Base-by-base conservation (phyloP, 2,888 invertebrate species). In the Myopa tessellatipennis region DNA sequence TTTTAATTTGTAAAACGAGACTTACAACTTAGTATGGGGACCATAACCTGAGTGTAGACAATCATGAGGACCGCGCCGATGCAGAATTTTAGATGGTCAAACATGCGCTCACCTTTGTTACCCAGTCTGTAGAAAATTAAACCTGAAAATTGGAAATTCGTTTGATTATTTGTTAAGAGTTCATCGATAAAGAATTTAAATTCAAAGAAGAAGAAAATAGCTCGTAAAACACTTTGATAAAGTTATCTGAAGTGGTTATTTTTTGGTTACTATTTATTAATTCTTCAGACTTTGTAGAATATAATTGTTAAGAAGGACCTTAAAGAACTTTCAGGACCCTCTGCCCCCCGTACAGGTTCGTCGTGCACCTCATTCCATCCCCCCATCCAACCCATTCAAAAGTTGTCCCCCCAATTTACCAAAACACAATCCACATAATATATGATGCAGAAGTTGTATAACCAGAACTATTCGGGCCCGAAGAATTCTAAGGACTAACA, bases 41-140 rank as follows among this genome's bases (percentile, higher is more conserved):
- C 92, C 92, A 93, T 93, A 40, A 92, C 91, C 84, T 93, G 93
- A 0, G 93, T 93, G 83, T 93, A 93, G 0, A 92, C 90, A 83
- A 93, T 92, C 89, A 93, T 93, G 75, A 93, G 90, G 26, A 93
- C 90, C 18, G 92, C 89, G 0, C 92, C 93, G 70, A 93, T 92
- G 83, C 93, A 93, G 85, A 92, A 90, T 85, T 93, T 93, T 79
- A 93, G 89, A 83, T 93, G 93, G 83, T 92, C 92, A 85, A 93
- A 93, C 92, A 93, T 93, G 82, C 93, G 91, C 0, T 90, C 88
- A 36, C 93, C 93, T 78, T 93, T 92, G 83, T 92, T 92, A 3
- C 92, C 93, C 87, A 91, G 90, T 79, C 92, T 91, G 84, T 91
- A 91, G 87, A 93, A 93, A 80, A 93, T 91, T 10, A 91, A 82